A percentile compares a stretch with the other conserved stretches of the same genome.
phyloP scores from a whole-genome alignment of 1,140 invertebrate genomes.

The Procambarus clarkii region DNA sequence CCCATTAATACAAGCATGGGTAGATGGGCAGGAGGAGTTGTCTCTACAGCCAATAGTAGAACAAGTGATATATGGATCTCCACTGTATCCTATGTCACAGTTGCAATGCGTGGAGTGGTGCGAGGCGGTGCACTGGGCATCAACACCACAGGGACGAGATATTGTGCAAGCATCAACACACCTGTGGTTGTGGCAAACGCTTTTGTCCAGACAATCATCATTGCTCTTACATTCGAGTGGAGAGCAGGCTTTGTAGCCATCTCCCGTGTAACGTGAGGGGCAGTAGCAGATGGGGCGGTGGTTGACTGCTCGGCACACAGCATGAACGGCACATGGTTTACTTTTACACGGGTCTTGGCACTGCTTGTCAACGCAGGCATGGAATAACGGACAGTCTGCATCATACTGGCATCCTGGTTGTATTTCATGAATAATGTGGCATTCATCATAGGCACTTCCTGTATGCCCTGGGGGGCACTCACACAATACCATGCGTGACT shows the following conservation, averaged over 20 bases:
- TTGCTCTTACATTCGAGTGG: conserved; percentile 84
- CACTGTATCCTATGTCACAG: conserved; percentile 86
- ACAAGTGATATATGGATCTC: conserved; percentile 87
- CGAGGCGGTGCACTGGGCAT: conserved; percentile 74
- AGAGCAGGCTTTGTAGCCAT: conserved; percentile 83
- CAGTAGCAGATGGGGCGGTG: conserved; percentile 84
- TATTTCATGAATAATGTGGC: conserved; percentile 72
- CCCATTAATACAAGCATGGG: conserved; percentile 84
- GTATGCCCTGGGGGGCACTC: conserved; percentile 68
- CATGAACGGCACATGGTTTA: conserved; percentile 88
- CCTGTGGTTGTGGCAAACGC: conserved; percentile 86
- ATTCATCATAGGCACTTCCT: conserved; percentile 49
- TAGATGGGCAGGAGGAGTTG: conserved; percentile 83
- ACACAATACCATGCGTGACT: conserved; percentile 73
- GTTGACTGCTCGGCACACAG: conserved; percentile 82
- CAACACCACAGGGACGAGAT: conserved; percentile 76
- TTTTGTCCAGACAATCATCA: conserved; percentile 85
- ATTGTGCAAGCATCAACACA: conserved; percentile 84
- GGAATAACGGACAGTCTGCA: conserved; percentile 86
- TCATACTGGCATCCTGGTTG: conserved; percentile 90
- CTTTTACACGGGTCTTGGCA: conserved; percentile 88
- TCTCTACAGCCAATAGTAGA: conserved; percentile 84
- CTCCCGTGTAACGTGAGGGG: conserved; percentile 87
- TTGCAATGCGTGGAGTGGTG: conserved; percentile 87
- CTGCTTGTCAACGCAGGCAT: conserved; percentile 89